Base-by-base conservation (phyloP, 2,888 invertebrate genomes). In the Tortrix viridana region DNA sequence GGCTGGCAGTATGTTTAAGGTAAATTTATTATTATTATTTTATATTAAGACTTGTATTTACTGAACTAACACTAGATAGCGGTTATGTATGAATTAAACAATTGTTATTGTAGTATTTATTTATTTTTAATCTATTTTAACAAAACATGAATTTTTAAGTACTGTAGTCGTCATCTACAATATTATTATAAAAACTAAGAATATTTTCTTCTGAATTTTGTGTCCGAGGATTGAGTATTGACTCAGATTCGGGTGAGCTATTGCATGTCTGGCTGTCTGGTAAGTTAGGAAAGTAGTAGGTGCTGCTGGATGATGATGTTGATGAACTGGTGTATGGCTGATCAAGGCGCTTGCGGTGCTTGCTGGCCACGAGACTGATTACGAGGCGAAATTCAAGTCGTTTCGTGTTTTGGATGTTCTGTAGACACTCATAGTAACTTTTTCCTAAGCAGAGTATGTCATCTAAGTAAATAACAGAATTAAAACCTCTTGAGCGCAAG, bases 331-430 rank as follows among this genome's bases (percentile, higher is more conserved):
- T 38, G 38, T 38, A 38, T 38, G 38, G 38, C 38, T 38, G 38
- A 38, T 37, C 12, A n/a, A 38, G 38, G 38, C 38, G 38, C 38
- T 38, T 38, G 5, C 38, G 12, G 38, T n/a, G n/a, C n/a, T 3
- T 38, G 38, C 38, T 38, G 38, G 38, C 5, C 38, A 38, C 12
- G 37, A 22, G 55, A 44, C 22, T 55, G 55, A 41, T 55, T 43
- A 12, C 19, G 44, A 46, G 52, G 50, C 3, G 18, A n/a, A 20
- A 52, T 44, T 19, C n/a, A n/a, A n/a, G n/a, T n/a, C n/a, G n/a
- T n/a, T n/a, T n/a, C n/a, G n/a, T n/a, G n/a, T n/a, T n/a, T n/a
- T n/a, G n/a, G n/a, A n/a, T n/a, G n/a, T n/a, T n/a, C n/a, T n/a
- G n/a, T n/a, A n/a, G n/a, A n/a, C n/a, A n/a, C n/a, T n/a, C n/a